Percentiles rank a stretch among this genome's conserved stretches.
phyloP scores from a whole-genome alignment of 2,888 invertebrate species.

The Operophtera brumata region DNA sequence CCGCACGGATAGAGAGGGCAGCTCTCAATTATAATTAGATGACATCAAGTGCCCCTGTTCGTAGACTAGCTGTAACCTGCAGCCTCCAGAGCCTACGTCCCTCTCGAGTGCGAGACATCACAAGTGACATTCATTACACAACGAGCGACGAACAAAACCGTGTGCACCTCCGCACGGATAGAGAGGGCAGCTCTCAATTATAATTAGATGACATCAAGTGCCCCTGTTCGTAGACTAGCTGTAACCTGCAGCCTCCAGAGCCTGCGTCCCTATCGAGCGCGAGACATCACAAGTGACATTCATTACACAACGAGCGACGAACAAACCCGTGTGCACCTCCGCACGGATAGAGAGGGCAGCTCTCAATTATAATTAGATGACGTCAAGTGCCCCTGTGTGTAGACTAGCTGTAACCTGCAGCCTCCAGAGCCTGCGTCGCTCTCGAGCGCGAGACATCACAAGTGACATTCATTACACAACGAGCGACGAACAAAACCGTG shows the following conservation, averaged over 20 bases:
- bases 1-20: conserved; percentile 27
- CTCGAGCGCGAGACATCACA: conserved; percentile 36
- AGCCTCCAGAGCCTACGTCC: conserved; percentile 14
- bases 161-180: conserved; percentile 33
- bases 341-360: conserved; percentile 23
- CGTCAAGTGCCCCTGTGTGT: neutral
- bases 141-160: conserved; percentile 55
- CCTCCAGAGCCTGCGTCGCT: conserved; percentile 19
- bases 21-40: neutral
- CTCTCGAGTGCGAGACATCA: conserved; percentile 36
- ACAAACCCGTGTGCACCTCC: conserved; percentile 46
- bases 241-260: neutral
- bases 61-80: too few species aligned
- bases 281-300: conserved; percentile 52
- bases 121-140: conserved; percentile 63
- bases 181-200: conserved; percentile 1
- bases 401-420: neutral
- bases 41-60: neutral
- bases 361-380: neutral
- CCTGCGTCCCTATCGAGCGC: conserved; percentile 33
- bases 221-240: neutral
- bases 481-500: conserved; percentile 52
- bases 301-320: conserved; percentile 58
- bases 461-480: conserved; percentile 65
- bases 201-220: neutral